phyloP scores from a whole-genome alignment of 1,140 invertebrate species.

The Elymnias hypermnestra region DNA sequence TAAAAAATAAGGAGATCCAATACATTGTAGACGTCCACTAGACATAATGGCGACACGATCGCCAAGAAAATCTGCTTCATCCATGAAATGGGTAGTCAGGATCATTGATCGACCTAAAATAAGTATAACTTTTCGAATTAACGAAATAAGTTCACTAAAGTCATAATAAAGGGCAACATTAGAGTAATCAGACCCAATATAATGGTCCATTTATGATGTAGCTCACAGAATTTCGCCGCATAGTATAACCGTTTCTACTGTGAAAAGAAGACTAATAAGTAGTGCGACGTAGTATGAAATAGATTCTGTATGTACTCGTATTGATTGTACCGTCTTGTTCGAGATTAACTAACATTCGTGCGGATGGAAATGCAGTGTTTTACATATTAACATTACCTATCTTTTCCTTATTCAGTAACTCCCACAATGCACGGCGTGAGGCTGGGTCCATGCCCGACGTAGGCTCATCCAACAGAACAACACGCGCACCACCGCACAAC shows the following conservation, averaged over 20 bases:
- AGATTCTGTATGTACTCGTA: no score
- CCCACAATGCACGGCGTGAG: conserved; percentile 93
- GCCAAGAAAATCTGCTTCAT: conserved; percentile 96
- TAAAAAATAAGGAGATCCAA: conserved; percentile 75
- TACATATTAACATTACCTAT: conserved; percentile 30
- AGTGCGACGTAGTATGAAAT: no score
- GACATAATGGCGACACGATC: conserved; percentile 95
- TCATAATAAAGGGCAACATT: no score
- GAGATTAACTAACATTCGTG: no score
- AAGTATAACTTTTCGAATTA: no score
- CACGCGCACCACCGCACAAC: conserved; percentile 72
- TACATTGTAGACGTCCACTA: conserved; percentile 85
- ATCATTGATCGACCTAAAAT: conserved; percentile 87
- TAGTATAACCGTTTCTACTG: no score
- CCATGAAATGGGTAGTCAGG: conserved; percentile 98
- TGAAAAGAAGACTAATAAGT: no score
- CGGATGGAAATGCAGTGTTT: neutral
- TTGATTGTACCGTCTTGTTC: no score
- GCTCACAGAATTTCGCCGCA: no score
- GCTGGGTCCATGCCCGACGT: conserved; percentile 97
- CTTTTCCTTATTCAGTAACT: conserved; percentile 81
- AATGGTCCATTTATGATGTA: no score
- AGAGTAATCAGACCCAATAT: no score
- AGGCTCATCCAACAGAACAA: conserved; percentile 93
- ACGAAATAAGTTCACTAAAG: no score